These are phyloP conservation scores for Presbytis comata DNA, from an alignment of 2,797 vertebrate genomes.

Conservation along the genomic window DNA sequence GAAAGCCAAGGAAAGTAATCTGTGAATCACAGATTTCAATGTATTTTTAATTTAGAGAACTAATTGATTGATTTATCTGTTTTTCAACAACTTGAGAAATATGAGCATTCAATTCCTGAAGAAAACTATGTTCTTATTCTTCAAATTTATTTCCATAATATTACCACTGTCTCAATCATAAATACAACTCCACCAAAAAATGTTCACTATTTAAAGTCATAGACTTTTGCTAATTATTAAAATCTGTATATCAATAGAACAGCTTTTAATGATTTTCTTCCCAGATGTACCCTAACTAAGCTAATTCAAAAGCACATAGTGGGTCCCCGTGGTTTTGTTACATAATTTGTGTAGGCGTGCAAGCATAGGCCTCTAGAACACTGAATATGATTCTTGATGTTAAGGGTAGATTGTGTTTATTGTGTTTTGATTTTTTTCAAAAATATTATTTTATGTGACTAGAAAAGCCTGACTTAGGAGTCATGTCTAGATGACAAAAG, in stretches of 20 bases:
- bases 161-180: neutral
- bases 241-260: neutral
- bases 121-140: neutral
- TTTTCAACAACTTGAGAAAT: constrained; percentile 55
- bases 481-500: neutral
- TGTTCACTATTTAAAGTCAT: neutral
- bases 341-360: neutral
- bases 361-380: neutral
- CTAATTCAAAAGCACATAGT: neutral
- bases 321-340: neutral
- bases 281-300: neutral
- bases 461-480: neutral
- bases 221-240: neutral
- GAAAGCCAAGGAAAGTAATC: constrained; percentile 40
- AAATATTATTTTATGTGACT: neutral
- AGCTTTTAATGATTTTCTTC: neutral
- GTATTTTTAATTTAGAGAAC: constrained; percentile 60
- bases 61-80: constrained; percentile 42
- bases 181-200: neutral
- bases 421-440: neutral
- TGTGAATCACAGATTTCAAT: constrained; percentile 50
- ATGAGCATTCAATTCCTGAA: constrained; percentile 7
- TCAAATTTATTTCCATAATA: neutral
- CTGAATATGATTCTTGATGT: neutral
- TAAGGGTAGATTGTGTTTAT: too few species aligned